Percentiles rank a stretch among this genome's conserved stretches.
Conservation (phyloP, 2,888 invertebrate species). For the Sussaba pulchella region DNA sequence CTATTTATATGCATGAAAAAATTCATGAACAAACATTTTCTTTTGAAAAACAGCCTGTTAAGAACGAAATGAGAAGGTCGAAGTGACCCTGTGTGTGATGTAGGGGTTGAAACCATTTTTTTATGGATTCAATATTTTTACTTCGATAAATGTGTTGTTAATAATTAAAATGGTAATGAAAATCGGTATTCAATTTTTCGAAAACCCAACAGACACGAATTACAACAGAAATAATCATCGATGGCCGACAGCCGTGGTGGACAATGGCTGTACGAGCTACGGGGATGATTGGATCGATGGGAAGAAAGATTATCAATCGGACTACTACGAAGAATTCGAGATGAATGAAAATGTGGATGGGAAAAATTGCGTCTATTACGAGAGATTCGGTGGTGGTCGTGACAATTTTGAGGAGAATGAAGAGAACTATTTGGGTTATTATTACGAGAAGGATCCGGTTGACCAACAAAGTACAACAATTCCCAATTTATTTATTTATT, state of each 20-base stretch:
- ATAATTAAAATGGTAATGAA: background rate
- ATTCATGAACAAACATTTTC: too few species aligned
- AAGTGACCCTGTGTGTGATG: too few species aligned
- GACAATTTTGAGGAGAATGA: background rate
- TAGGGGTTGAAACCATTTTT: too few species aligned
- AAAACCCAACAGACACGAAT: slow-evolving; percentile 21
- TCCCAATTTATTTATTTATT: background rate
- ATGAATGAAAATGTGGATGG: background rate
- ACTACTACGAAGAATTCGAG: slow-evolving; percentile 12
- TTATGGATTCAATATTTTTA: background rate
- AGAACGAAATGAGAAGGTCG: too few species aligned
- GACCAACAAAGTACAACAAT: slow-evolving; percentile 23
- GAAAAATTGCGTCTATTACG: background rate
- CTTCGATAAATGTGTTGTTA: background rate
- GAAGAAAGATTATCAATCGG: background rate
- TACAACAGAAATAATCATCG: slow-evolving; percentile 37
- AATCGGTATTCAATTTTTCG: background rate
- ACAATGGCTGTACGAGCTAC: background rate
- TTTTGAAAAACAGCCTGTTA: too few species aligned
- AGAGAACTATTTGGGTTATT: slow-evolving; percentile 3
- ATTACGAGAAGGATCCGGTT: slow-evolving; percentile 8
- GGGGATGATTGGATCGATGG: background rate
- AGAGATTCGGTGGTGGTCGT: slow-evolving; percentile 33
- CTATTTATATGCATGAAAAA: too few species aligned
- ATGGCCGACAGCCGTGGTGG: background rate